Evolutionary conservation across 2,888 invertebrate species (phyloP), one percentile per base, ranked within the genome.

Genomic region (Hypsopygia costalis): DNA sequence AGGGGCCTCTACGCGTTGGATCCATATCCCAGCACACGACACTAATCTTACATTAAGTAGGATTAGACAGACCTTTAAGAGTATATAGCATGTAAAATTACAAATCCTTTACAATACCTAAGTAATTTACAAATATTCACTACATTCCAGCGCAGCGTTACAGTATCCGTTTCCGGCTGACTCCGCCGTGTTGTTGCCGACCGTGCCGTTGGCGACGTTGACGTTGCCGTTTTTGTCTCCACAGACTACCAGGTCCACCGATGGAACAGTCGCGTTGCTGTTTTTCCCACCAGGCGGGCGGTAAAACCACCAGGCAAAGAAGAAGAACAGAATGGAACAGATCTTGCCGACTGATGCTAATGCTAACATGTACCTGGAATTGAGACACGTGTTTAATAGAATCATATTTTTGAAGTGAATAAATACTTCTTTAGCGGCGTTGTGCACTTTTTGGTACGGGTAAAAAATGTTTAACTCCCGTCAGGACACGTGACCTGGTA

Each of bases 271-370:
- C 2, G 81, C 81, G 59, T 80, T 80, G 30, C 66, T 54, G 42
- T 54, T 70, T 59, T 73, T 74, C 11, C 70, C 68, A 4, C 89
- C 86, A 0, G 94, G 93, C 11, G 93, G 92, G 37, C 92, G 91
- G 78, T 95, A 94, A 66, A 91, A 92, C 91, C 93, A 91, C 93
- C 94, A 93, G 36, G 95, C 94, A 28, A 93, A 80, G 75, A 93
- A 91, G 81, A 94, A 94, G 81, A 94, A 94, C 0, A 93, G 60
- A 0, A 93, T 75, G 0, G 95, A 94, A 37, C 93, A 90, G 3
- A 91, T 80, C 75, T 95, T 95, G 8, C 93, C 94, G 21, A 92
- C 89, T 40, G 95, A 73, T 0, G 94, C 94, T 37, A 95, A 74
- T 0, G 92, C 92, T 58, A 95, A 81, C 92, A 95, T 93, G 64